These are phyloP conservation scores for Anniella stebbinsi DNA, from an alignment of 2,797 vertebrate species.

Conservation along the genomic window DNA sequence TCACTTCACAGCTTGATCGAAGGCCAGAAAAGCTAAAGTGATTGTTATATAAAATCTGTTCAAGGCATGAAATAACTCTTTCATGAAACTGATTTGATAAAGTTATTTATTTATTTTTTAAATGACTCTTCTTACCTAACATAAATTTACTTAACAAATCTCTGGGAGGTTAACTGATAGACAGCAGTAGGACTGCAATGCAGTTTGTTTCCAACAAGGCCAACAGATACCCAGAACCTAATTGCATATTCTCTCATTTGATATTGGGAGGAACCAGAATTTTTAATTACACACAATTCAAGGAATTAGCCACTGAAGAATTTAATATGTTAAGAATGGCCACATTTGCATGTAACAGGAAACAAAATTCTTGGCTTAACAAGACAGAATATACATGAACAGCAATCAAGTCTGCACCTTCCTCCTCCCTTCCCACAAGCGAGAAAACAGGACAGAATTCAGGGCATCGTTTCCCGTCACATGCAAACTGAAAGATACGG, in stretches of 20 bases:
- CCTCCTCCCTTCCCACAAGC: no score
- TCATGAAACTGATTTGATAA: conserved; percentile 41
- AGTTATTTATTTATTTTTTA: conserved; percentile 14
- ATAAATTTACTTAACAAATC: conserved; percentile 47
- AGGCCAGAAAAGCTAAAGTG: conserved; percentile 38
- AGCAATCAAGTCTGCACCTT: background rate
- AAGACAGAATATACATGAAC: background rate
- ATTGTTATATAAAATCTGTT: conserved; percentile 46
- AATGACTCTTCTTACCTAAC: conserved; percentile 13
- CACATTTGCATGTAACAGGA: conserved; percentile 3
- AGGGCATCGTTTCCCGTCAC: no score
- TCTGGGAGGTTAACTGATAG: conserved; percentile 18
- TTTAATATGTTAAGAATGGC: background rate
- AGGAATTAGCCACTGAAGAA: background rate
- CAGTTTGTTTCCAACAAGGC: background rate
- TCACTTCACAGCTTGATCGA: conserved; percentile 39
- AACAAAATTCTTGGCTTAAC: background rate
- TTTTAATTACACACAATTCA: conserved; percentile 51
- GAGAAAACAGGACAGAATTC: no score
- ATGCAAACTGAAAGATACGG: background rate
- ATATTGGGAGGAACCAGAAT: conserved; percentile 27
- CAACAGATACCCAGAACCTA: background rate
- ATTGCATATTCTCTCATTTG: background rate
- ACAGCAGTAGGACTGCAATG: background rate
- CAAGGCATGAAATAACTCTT: conserved; percentile 43